Conservation (phyloP, 2,797 vertebrate species). For the Margarornis squamiger region DNA sequence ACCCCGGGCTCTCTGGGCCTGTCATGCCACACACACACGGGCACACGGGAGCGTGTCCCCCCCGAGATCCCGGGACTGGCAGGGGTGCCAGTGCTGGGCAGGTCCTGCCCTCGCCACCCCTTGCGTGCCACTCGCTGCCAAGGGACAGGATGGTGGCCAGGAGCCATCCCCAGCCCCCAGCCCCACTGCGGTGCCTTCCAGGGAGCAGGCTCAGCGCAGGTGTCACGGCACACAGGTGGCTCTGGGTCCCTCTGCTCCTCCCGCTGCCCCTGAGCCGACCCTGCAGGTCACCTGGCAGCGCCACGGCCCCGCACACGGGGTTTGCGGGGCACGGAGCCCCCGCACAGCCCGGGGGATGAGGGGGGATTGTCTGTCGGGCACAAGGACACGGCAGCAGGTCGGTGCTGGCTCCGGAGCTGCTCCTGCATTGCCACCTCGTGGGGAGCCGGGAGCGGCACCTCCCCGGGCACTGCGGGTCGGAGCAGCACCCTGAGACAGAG, state of each 20-base stretch:
- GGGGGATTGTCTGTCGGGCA: not conserved
- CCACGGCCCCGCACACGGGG: not conserved
- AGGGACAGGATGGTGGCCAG: not conserved
- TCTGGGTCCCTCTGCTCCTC: not conserved
- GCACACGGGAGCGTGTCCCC: rapidly evolving
- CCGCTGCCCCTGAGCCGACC: not conserved
- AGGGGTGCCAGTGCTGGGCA: rapidly evolving
- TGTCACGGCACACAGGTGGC: not conserved
- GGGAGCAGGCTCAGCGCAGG: not conserved
- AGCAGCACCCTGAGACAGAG: not conserved
- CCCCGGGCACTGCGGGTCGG: not conserved
- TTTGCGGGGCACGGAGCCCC: not conserved
- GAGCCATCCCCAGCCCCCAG: not conserved
- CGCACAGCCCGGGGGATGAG: not conserved
- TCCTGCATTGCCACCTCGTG: slow-evolving; percentile 52
- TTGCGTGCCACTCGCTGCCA: rapidly evolving
- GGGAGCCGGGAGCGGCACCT: not conserved
- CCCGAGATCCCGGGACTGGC: too few relatives aligned
- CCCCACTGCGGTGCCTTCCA: rapidly evolving
- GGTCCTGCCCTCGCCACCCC: not conserved
- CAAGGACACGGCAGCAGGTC: not conserved
- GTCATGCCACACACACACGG: rapidly evolving
- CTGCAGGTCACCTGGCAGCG: not conserved
- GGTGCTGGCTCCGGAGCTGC: not conserved
- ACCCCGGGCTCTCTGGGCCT: rapidly evolving